Conservation (phyloP, 1,140 invertebrate species). For the Heliconius melpomene region DNA sequence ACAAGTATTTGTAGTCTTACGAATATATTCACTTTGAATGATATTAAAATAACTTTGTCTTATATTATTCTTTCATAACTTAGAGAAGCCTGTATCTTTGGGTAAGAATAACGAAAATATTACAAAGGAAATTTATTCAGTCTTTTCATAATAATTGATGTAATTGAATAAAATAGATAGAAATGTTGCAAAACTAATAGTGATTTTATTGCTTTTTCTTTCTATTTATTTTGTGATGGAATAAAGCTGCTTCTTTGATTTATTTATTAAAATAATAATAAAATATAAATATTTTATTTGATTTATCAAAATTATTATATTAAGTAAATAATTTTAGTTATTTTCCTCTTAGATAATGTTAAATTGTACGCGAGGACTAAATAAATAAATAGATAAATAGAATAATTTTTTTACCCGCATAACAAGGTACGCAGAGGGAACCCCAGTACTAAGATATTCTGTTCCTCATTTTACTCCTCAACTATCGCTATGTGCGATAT, state of each 20-base stretch:
- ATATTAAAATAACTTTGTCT: neutral
- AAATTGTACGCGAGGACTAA: no score
- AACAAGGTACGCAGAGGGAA: no score
- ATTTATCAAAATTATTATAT: neutral
- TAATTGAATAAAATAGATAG: no score
- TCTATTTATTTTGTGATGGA: neutral
- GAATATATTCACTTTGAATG: neutral
- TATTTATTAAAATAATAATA: neutral
- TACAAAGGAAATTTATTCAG: neutral
- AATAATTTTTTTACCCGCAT: no score
- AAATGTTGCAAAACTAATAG: neutral
- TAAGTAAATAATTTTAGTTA: no score
- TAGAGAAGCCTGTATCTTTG: neutral
- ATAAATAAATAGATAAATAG: no score
- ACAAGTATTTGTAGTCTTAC: neutral
- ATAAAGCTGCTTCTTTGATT: neutral
- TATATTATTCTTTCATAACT: neutral
- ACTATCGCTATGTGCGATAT: no score
- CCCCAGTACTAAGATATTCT: no score
- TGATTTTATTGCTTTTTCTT: neutral
- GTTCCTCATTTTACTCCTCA: no score
- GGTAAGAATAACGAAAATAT: neutral
- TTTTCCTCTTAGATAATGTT: no score
- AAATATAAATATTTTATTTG: no score
- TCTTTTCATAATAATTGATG: neutral